Percentiles rank a stretch among this genome's conserved stretches.
phyloP scores from a whole-genome alignment of 2,888 invertebrate species.

The Drosophila anceps region DNA sequence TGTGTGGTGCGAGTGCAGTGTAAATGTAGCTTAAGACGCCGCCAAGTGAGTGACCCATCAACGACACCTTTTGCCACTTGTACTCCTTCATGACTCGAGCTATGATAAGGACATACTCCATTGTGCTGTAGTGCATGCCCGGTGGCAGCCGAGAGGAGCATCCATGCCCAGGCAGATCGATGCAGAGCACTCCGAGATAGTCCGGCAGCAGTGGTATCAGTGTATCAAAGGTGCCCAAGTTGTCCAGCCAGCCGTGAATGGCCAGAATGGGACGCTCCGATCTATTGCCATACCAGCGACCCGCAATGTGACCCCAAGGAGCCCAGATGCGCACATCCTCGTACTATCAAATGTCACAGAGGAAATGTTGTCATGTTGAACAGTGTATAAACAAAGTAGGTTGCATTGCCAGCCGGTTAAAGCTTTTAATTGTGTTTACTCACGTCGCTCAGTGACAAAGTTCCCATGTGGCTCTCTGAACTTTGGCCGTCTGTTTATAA shows the following conservation, averaged over 20 bases:
- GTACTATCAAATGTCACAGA: slow-evolving; percentile 65
- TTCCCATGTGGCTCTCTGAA: slow-evolving; percentile 45
- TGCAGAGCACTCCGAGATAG: slow-evolving; percentile 86
- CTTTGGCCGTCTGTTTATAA: slow-evolving; percentile 15
- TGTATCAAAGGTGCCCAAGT: slow-evolving; percentile 90
- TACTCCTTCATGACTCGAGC: slow-evolving; percentile 87
- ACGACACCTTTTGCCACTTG: slow-evolving; percentile 88
- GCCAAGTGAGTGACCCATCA: slow-evolving; percentile 89
- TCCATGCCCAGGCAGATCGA: slow-evolving; percentile 90
- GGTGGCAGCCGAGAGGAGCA: slow-evolving; percentile 88
- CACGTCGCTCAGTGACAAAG: slow-evolving; percentile 53
- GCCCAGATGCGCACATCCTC: slow-evolving; percentile 89
- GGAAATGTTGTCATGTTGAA: slow-evolving; percentile 13
- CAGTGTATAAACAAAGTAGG: slow-evolving; percentile 46
- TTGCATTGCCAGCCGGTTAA: not conserved
- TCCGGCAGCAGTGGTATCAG: slow-evolving; percentile 87
- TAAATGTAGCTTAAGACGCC: slow-evolving; percentile 87
- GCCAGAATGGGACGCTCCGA: slow-evolving; percentile 88
- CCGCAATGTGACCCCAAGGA: slow-evolving; percentile 89
- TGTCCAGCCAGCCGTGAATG: slow-evolving; percentile 92
- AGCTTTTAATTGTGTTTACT: slow-evolving; percentile 31
- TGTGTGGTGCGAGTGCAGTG: slow-evolving; percentile 86
- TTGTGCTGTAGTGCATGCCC: slow-evolving; percentile 85
- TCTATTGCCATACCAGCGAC: slow-evolving; percentile 89
- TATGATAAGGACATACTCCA: slow-evolving; percentile 85